Base-by-base conservation (phyloP, 2,797 vertebrate genomes). In the Pitangus sulphuratus region DNA sequence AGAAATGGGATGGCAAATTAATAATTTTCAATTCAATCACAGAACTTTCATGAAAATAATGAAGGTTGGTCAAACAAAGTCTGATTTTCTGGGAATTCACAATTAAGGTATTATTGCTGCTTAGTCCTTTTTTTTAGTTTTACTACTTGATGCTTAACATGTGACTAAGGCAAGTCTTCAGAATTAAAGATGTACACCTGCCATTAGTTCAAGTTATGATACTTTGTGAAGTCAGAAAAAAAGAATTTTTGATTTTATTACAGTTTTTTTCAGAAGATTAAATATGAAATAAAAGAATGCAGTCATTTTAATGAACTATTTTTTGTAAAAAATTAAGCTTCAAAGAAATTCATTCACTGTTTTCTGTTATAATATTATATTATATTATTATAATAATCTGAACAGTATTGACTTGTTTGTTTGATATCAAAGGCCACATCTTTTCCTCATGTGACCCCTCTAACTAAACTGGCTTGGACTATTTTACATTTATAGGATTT, bases 401-500 rank as follows among this genome's bases (percentile, higher is more conserved):
- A 20, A 75, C 28, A 24, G 1, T 48, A 44, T 33, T 69, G 35
- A 37, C 5, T 81, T 70, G 1, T 30, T 53, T 84, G 10, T 62
- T 89, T 74, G 3, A 35, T 69, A n/a, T 48, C 8, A 14, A 81
- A 78, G n/a, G 35, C 12, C 6, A 11, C 11, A 57, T 21, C 12
- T 69, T 87, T 84, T 30, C 35, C 5, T 91, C 12, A 47, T 30
- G 7, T 51, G 22, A 60, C n/a, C 21, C 6, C 8, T 70, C 24
- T 54, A 24, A 22, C 35, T 50, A 80, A 81, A 53, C 30, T 65
- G 72, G 4, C 6, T 72, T 65, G 35, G 31, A 31, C 6, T 8
- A 4, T 48, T 4, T 57, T 42, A 14, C 4, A 3, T 60, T 62
- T 42, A 9, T 20, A 31, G 0, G 0, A 0, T 26, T 74, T 71